phyloP scores from a whole-genome alignment of 1,140 invertebrate genomes.

The Drosophila oshimai region DNA sequence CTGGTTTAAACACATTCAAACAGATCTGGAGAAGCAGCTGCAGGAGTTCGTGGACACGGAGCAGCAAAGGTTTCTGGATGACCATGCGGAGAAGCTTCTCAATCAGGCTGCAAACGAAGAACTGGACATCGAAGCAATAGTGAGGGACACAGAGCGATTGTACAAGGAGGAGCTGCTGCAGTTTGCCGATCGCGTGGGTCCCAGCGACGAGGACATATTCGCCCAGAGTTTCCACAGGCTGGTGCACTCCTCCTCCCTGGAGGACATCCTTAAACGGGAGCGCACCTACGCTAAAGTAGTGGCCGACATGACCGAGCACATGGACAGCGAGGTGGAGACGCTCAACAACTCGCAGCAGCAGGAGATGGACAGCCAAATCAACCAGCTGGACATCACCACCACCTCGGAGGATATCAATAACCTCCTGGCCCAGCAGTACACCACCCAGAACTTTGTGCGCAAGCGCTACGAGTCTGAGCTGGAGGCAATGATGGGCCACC shows the following conservation, averaged over 20 bases:
- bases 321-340: constrained; percentile 86
- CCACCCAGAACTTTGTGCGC: constrained; percentile 88
- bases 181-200: constrained; percentile 87
- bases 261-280: constrained; percentile 91
- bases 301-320: constrained; percentile 86
- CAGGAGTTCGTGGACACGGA: constrained; percentile 83
- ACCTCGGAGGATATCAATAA: constrained; percentile 88
- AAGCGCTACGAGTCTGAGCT: constrained; percentile 91
- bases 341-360: constrained; percentile 85
- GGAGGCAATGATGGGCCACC: constrained; percentile 89
- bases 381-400: constrained; percentile 78
- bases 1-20: no score
- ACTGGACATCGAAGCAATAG: constrained; percentile 87
- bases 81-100: constrained; percentile 83
- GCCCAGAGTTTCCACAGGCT: constrained; percentile 91
- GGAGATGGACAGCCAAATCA: constrained; percentile 83
- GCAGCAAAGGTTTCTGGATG: constrained; percentile 84
- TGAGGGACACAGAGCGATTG: constrained; percentile 87
- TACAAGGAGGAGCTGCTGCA: constrained; percentile 88
- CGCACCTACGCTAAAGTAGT: constrained; percentile 90
- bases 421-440: constrained; percentile 87
- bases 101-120: constrained; percentile 84
- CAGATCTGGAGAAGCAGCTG: constrained; percentile 73
- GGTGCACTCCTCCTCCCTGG: constrained; percentile 90
- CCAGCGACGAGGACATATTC: constrained; percentile 91